Base-by-base conservation (phyloP, 2,888 invertebrate genomes). In the Yponomeuta evonymella region DNA sequence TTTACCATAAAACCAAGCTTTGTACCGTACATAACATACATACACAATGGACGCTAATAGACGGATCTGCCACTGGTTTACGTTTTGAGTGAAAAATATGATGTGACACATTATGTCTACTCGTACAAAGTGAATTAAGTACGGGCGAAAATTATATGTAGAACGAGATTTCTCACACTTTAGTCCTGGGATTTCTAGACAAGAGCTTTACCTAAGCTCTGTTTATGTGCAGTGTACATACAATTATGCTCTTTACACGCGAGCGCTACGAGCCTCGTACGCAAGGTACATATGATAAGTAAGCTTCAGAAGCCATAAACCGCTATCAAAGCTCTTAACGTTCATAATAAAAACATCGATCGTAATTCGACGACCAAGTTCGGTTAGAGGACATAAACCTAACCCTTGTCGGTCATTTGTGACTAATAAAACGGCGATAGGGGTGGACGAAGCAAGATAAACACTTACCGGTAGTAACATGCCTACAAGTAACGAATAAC, bases 271-370 rank as follows among this genome's bases (percentile, higher is more conserved):
- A 58, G 15, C 12, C 51, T 15, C 9, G 9, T 43, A 43, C 43
- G 43, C 43, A 43, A 43, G 51, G 12, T 58, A 58, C 51, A 15
- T 2, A 15, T 4, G 51, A 58, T 58, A 58, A 58, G 51, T 58
- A 73, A 75, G 74, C 75, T 76, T 76, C 73, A 73, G 75, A 73
- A 74, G 74, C 74, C 71, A 76, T 79, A 78, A 78, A 76, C 72
- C 73, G 72, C 72, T 72, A 75, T 73, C 75, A 74, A 73, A 72
- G 71, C 74, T 76, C 78, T 78, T 79, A 76, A 75, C 72, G 71
- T 30, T 29, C 51, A 43, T 43, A 68, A 51, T 68, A 68, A 68
- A 68, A 30, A 36, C 36, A 67, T 67, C 51, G 68, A 68, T 23
- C 58, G 48, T 68, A 51, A 68, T 68, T 68, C 68, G 23, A 67